Base-by-base conservation (phyloP, 92 coral and sea anemone species). In the Epizoanthus illoricatus region DNA sequence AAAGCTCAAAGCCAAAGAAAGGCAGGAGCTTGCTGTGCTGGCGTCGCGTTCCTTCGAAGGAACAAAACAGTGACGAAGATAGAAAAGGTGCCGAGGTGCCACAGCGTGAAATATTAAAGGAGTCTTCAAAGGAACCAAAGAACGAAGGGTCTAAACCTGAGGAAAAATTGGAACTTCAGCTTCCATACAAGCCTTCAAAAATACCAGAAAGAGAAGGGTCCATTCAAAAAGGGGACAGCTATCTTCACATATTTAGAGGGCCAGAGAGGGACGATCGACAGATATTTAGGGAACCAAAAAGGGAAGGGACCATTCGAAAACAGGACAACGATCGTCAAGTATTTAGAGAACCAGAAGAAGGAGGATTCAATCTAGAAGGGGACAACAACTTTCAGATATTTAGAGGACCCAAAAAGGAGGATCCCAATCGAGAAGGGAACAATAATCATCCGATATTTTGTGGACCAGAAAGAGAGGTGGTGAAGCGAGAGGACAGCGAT, bases 1-100 rank as follows among this genome's bases (percentile, higher is more conserved):
- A 78, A 42, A 5, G 41, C 16, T 23, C 71, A 10, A 78, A 62
- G 21, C 69, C 72, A 78, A 78, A 64, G 65, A 78, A 78, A 21
- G 57, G 58, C 40, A 78, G 65, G 23, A 20, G 19, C 0, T 78
- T 64, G 13, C 71, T 78, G 18, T 78, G 82, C 33, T 76, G 81
- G n/a, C 54, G 57, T 3, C 7, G 71, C 21, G 52, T 1, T 5
- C 4, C 71, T 63, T 42, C 82, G 2, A 62, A 47, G 60, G 72
- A 78, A 43, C 61, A 20, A 6, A 62, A 12, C 24, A 78, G 56
- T 67, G 52, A 63, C 71, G 71, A 78, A 18, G 60, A 63, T 4
- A 57, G 13, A 74, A 17, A 69, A 10, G 42, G 45, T 41, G 47
- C 4, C 7, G 52, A 23, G 43, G 59, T 21, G 6, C 71, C 58